These are phyloP conservation scores for Pseudomyrmex sp. DNA, from an alignment of 1,140 invertebrate species.

Conservation along the genomic window DNA sequence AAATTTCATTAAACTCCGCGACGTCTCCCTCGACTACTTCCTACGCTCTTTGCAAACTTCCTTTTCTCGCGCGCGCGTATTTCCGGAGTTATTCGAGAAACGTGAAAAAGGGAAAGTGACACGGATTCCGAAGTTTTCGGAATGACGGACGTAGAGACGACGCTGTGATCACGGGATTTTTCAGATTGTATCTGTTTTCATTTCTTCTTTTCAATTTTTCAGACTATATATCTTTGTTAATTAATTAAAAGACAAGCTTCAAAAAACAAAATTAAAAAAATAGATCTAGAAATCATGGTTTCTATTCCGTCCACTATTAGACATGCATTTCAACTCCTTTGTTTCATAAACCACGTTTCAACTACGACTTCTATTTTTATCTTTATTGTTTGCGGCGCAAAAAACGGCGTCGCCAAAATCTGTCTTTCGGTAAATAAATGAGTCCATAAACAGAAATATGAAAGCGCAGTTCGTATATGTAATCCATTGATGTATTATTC, in stretches of 20 bases:
- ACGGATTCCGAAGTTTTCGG: not conserved
- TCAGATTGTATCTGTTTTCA: not conserved
- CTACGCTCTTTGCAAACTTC: constrained; percentile 9
- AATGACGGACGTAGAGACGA: not conserved
- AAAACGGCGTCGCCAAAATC: not conserved
- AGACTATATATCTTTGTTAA: too few species aligned
- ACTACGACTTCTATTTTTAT: too few species aligned
- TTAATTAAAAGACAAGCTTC: too few species aligned
- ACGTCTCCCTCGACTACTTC: constrained; percentile 16
- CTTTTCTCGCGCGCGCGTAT: not conserved
- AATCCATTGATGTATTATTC: not conserved
- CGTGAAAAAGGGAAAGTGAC: constrained; percentile 42
- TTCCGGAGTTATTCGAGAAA: not conserved
- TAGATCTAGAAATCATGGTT: too few species aligned
- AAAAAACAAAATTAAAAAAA: too few species aligned
- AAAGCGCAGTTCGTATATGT: not conserved
- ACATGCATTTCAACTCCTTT: too few species aligned
- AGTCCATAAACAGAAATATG: constrained; percentile 6
- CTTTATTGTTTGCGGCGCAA: constrained; percentile 13
- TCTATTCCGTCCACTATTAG: too few species aligned
- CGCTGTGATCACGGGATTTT: not conserved
- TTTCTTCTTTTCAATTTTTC: too few species aligned
- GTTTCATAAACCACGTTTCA: too few species aligned
- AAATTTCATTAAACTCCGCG: constrained; percentile 56
- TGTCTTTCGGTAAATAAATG: constrained; percentile 2